Conservation (phyloP, 2,797 vertebrate species). For the Microctenopoma steveboyesi region DNA sequence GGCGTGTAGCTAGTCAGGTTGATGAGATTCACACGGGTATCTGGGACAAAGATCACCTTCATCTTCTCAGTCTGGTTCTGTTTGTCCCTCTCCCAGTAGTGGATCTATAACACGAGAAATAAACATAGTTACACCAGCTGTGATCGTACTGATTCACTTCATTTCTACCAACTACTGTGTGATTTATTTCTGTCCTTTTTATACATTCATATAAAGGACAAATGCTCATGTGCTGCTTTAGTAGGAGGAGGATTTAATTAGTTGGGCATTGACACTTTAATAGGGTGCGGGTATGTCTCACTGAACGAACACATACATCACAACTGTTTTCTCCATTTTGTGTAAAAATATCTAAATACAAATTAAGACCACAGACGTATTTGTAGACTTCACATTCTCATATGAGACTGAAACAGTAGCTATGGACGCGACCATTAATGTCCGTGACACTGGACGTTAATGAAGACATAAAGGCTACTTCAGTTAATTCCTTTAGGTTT, state of each 20-base stretch:
- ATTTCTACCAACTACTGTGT: conserved; percentile 11
- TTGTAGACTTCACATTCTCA: conserved; percentile 14
- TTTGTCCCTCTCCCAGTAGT: conserved; percentile 91
- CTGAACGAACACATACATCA: background rate
- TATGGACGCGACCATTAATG: conserved; percentile 12
- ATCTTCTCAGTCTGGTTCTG: conserved; percentile 92
- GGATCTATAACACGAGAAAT: conserved; percentile 81
- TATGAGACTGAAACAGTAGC: conserved; percentile 25
- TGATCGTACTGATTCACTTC: conserved; percentile 1
- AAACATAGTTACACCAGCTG: conserved; percentile 6
- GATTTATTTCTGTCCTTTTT: conserved; percentile 21
- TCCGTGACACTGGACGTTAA: conserved; percentile 27
- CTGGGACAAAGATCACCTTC: conserved; percentile 92
- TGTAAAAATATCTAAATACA: background rate
- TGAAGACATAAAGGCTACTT: conserved; percentile 41
- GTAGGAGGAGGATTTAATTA: background rate
- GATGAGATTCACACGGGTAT: conserved; percentile 86
- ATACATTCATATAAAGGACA: conserved; percentile 9
- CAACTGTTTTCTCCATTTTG: background rate
- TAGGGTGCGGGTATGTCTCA: background rate
- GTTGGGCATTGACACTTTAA: conserved; percentile 15
- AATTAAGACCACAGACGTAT: background rate
- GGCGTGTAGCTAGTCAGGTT: conserved; percentile 93
- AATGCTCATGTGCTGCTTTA: conserved; percentile 6
- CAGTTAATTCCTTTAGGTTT: conserved; percentile 10